Base-by-base conservation (phyloP, 2,113 vertebrate genomes). In the Phaethon lepturus region DNA sequence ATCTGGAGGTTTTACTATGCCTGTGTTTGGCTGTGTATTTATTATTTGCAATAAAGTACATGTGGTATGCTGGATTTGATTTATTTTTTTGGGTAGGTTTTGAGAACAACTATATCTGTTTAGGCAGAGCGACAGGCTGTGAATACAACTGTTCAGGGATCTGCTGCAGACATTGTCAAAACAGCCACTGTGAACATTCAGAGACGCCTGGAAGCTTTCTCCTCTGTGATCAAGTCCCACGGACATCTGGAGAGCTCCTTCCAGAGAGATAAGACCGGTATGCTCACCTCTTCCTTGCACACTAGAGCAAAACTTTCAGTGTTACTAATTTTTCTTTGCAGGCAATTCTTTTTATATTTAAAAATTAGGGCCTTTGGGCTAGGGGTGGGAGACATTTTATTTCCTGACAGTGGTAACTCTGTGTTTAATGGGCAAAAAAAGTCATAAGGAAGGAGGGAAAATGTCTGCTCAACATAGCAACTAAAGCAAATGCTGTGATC, bases 91-190 rank as follows among this genome's bases (percentile, higher is more conserved):
- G 29, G 18, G 8, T 78, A 44, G 31, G 15, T 93, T 93, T 78
- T 96, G 74, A 83, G 58, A 59, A 17, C n/a, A 62, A 4, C 9
- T 86, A 0, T 94, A 74, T 80, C 75, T 90, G 23, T 86, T 68
- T 93, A 99, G 99, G 99, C 99, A 38, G 99, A 99, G 94, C 98
- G 99, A 23, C 99, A 99, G 97, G 99, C 99, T 10, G 99, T 99
- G 91, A 99, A 99, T 95, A 99, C 99, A 15, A 98, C 98, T 9
- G 99, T 99, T 18, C 99, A 99, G 96, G 99, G 99, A 45, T 99
- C 99, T 13, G 99, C 99, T 1, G 99, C 99, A 19, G 99, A 99
- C 97, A 99, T 99, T 38, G 99, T 99, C 38, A 99, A 99, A 98
- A 97, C 98, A 23, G 99, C 99, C 63, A 99, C 99, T 2, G 98